Evolutionary conservation across 2,888 invertebrate genomes (phyloP).

Genomic region (Melanostoma scalare): DNA sequence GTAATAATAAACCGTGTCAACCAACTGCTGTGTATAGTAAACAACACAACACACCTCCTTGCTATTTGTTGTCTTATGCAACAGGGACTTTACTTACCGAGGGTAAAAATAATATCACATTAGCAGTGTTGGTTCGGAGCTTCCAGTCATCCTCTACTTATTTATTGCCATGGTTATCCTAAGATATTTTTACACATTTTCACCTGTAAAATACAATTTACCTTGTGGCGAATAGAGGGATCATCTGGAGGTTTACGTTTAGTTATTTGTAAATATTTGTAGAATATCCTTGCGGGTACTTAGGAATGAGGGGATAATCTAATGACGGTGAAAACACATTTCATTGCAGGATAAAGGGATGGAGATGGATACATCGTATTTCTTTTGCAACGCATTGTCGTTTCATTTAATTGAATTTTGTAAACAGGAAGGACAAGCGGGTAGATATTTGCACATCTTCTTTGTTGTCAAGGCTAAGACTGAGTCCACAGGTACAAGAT

Average conservation of each 20-base stretch:
- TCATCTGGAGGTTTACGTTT: constrained; percentile 25
- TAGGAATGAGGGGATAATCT: constrained; percentile 34
- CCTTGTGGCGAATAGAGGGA: constrained; percentile 16
- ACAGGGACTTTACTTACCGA: constrained; percentile 40
- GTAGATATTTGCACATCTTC: too few relatives aligned
- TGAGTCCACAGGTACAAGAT: too few relatives aligned
- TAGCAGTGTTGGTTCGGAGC: constrained; percentile 37
- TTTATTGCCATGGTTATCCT: constrained; percentile 67
- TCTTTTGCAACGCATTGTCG: constrained; percentile 52
- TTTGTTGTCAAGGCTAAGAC: too few relatives aligned
- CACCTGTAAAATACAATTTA: constrained; percentile 61
- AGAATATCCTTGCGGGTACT: constrained; percentile 36
- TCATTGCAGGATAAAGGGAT: constrained; percentile 35
- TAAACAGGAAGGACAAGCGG: too few relatives aligned
- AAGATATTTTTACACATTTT: constrained; percentile 59
- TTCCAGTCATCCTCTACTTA: constrained; percentile 54
- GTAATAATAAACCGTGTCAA: constrained; percentile 69
- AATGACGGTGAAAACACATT: constrained; percentile 68
- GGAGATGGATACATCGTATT: constrained; percentile 14
- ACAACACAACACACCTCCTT: constrained; percentile 10
- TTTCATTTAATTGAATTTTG: constrained; percentile 67
- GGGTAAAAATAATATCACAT: constrained; percentile 65
- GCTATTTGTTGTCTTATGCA: constrained; percentile 38
- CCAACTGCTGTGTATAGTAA: constrained; percentile 17
- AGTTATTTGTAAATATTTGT: constrained; percentile 65